A percentile compares a stretch with the other conserved stretches of the same genome.
Conservation (phyloP, 1,140 invertebrate species). For the Copidosoma floridanum region DNA sequence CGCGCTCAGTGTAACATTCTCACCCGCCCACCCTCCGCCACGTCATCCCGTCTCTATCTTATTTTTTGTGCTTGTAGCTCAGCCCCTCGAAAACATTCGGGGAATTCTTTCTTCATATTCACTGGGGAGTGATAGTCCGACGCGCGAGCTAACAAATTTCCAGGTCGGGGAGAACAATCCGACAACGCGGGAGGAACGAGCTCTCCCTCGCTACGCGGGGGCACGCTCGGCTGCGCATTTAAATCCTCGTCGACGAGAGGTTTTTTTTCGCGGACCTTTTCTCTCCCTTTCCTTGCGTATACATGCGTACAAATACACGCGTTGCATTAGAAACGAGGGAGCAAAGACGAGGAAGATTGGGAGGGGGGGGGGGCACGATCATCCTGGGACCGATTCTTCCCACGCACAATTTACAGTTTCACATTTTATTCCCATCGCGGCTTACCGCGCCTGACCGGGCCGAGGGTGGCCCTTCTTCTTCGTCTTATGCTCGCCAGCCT, state of each 20-base stretch:
- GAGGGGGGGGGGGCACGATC: slow-evolving; percentile 42
- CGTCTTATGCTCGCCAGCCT: background rate
- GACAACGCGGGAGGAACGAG: slow-evolving; percentile 13
- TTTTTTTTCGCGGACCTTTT: slow-evolving; percentile 32
- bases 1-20: too few species aligned
- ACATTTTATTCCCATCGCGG: slow-evolving; percentile 56
- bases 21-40: too few species aligned
- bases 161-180: slow-evolving; percentile 23
- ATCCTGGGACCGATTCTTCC: slow-evolving; percentile 55
- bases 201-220: slow-evolving; percentile 19
- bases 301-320: too few species aligned
- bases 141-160: slow-evolving; percentile 54
- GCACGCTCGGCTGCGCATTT: slow-evolving; percentile 49
- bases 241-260: slow-evolving; percentile 45
- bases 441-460: background rate
- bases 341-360: too few species aligned
- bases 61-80: background rate
- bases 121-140: slow-evolving; percentile 52
- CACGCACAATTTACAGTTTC: slow-evolving; percentile 59
- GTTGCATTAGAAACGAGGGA: too few species aligned
- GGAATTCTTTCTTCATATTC: slow-evolving; percentile 53
- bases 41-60: background rate
- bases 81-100: slow-evolving; percentile 29
- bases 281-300: slow-evolving; percentile 11
- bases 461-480: background rate